A percentile compares a stretch with the other conserved stretches of the same genome.
Conservation (phyloP, 1,140 invertebrate genomes). For the Dysdera silvatica region DNA sequence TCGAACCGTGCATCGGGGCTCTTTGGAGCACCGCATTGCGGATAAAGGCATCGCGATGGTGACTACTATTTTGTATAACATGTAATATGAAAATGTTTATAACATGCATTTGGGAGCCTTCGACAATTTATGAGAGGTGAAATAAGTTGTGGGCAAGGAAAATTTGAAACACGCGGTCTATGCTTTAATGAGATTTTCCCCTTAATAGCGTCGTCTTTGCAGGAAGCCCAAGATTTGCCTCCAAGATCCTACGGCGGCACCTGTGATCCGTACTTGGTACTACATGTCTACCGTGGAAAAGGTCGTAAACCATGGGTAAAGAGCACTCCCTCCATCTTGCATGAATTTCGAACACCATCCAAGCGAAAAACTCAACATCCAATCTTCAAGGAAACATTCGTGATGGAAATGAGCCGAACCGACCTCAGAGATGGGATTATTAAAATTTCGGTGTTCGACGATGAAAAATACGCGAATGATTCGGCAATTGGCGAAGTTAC, state of each 20-base stretch:
- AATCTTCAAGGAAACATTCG: constrained; percentile 34
- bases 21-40: too few relatives aligned
- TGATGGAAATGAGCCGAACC: constrained; percentile 29
- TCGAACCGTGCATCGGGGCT: too few relatives aligned
- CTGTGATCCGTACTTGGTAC: constrained; percentile 29
- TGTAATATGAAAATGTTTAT: too few relatives aligned
- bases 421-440: constrained; percentile 33
- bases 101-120: too few relatives aligned
- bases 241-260: constrained; percentile 30
- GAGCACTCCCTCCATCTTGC: neutral
- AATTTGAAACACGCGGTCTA: too few relatives aligned
- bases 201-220: too few relatives aligned
- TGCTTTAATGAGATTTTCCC: too few relatives aligned
- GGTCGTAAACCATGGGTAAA: constrained; percentile 25
- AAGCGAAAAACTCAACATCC: constrained; percentile 32
- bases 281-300: constrained; percentile 25
- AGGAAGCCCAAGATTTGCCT: constrained; percentile 32
- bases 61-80: too few relatives aligned
- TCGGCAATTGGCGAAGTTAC: constrained; percentile 34
- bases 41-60: too few relatives aligned
- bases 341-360: constrained; percentile 32
- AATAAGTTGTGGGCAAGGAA: too few relatives aligned
- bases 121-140: too few relatives aligned
- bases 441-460: constrained; percentile 32
- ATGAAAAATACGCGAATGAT: constrained; percentile 38